Conservation (phyloP, 1,140 invertebrate species). For the Zaprionus kolodkinae region DNA sequence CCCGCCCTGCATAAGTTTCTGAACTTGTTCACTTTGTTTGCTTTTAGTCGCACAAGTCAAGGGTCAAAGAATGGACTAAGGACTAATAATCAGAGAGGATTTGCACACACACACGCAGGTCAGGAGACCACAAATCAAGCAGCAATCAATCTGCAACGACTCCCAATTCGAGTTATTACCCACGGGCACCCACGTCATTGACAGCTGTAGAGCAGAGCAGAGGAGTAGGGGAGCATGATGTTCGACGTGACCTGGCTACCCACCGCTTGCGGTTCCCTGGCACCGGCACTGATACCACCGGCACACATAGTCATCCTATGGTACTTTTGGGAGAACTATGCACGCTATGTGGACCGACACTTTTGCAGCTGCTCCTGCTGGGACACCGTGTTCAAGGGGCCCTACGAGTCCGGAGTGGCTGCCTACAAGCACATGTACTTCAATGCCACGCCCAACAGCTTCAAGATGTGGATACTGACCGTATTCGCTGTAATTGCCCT, state of each 20-base stretch:
- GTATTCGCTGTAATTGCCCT: conserved; percentile 88
- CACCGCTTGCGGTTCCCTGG: conserved; percentile 78
- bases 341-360: conserved; percentile 87
- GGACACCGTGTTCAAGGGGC: conserved; percentile 93
- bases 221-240: conserved; percentile 44
- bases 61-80: conserved; percentile 3
- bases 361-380: conserved; percentile 92
- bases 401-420: conserved; percentile 90
- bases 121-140: neutral
- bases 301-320: conserved; percentile 88
- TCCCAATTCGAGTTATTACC: neutral
- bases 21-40: neutral
- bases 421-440: conserved; percentile 94
- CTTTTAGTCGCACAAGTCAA: neutral
- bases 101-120: neutral
- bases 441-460: conserved; percentile 90
- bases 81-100: neutral
- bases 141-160: neutral
- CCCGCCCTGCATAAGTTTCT: neutral
- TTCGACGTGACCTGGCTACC: conserved; percentile 81
- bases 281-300: conserved; percentile 85
- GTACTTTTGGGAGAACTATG: conserved; percentile 90
- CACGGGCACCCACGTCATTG: neutral
- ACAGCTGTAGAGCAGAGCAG: neutral
- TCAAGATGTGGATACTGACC: conserved; percentile 91